phyloP scores from a whole-genome alignment of 2,888 invertebrate genomes.

The Xestia sexstrigata region DNA sequence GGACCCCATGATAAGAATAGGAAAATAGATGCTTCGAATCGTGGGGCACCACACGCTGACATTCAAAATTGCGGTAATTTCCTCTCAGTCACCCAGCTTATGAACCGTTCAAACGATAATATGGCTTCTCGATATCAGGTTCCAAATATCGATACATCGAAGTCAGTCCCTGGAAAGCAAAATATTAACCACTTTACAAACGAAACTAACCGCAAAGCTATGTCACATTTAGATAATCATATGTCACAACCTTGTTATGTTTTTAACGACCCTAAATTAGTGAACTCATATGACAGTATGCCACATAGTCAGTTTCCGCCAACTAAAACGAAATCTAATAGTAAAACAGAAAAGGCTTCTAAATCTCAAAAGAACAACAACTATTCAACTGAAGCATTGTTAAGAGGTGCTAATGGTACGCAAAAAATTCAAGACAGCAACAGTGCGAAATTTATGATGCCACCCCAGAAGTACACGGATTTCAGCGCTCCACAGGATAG shows the following conservation, averaged over 20 bases:
- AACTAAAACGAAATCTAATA: constrained; percentile 79
- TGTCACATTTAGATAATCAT: constrained; percentile 80
- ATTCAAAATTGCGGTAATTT: constrained; percentile 86
- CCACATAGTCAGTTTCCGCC: constrained; percentile 76
- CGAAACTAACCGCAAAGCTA: constrained; percentile 80
- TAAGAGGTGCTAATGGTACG: constrained; percentile 83
- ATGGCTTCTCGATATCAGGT: constrained; percentile 81
- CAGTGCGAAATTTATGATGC: constrained; percentile 79
- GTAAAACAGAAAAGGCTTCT: constrained; percentile 79
- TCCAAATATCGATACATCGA: constrained; percentile 76
- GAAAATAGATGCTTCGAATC: constrained; percentile 76
- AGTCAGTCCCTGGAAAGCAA: constrained; percentile 78
- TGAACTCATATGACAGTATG: constrained; percentile 80
- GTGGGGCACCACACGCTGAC: constrained; percentile 78
- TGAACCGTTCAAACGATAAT: constrained; percentile 86
- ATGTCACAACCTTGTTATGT: constrained; percentile 82
- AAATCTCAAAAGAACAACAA: constrained; percentile 86
- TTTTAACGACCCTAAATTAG: constrained; percentile 82
- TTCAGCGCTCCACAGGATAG: constrained; percentile 82
- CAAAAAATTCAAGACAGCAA: constrained; percentile 82
- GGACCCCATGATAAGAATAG: constrained; percentile 88
- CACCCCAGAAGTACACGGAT: constrained; percentile 84
- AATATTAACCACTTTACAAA: constrained; percentile 76
- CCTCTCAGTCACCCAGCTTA: constrained; percentile 87
- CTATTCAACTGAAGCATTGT: constrained; percentile 86